Evolutionary conservation across 1,140 invertebrate species (phyloP).

Genomic region (Protaetia brevitarsis): DNA sequence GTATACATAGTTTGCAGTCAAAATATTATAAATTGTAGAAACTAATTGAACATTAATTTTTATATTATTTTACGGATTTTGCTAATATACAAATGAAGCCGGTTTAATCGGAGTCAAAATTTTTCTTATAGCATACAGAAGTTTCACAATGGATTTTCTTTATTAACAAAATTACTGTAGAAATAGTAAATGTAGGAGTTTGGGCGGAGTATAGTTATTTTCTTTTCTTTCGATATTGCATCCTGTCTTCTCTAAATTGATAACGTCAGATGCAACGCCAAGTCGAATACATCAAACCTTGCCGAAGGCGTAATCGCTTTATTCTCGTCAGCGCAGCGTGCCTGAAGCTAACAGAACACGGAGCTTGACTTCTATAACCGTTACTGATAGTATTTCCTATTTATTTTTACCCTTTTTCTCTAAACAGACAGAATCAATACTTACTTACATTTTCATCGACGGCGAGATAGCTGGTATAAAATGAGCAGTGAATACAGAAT

Average conservation of each 20-base stretch:
- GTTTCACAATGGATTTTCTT: no score
- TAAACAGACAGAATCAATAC: background rate
- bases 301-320: background rate
- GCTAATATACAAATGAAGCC: no score
- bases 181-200: no score
- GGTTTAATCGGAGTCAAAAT: no score
- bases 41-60: no score
- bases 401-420: background rate
- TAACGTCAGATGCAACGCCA: background rate
- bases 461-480: background rate
- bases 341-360: background rate
- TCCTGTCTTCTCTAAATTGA: background rate
- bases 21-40: no score
- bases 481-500: no score
- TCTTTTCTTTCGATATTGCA: background rate
- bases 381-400: background rate
- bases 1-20: no score
- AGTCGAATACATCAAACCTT: background rate
- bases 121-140: no score
- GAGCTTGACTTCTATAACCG: background rate
- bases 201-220: background rate
- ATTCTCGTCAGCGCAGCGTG: background rate
- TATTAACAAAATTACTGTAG: no score
- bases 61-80: no score
- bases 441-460: background rate